A percentile compares a stretch with the other conserved stretches of the same genome.
These are phyloP conservation scores for Chrysolophus pictus DNA, from an alignment of 2,797 vertebrate genomes.

Conservation along the genomic window DNA sequence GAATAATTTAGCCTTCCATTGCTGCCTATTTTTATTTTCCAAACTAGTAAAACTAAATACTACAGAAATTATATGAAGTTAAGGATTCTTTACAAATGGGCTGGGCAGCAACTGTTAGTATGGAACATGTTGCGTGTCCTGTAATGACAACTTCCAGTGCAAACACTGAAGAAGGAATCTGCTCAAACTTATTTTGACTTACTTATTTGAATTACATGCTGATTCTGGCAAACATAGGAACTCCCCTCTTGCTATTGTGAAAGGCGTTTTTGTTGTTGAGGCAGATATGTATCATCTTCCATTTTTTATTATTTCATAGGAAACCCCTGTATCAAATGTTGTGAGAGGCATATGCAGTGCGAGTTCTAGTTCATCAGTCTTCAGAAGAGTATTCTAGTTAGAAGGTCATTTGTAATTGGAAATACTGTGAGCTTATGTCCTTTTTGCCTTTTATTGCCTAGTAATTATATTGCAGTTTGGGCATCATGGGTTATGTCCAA, in stretches of 20 bases:
- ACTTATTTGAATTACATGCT: not conserved
- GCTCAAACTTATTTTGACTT: not conserved
- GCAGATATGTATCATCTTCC: not conserved
- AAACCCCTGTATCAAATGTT: not conserved
- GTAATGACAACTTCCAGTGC: not conserved
- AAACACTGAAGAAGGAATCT: not conserved
- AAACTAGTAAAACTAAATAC: not conserved
- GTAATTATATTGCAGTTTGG: not conserved
- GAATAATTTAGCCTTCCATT: not conserved
- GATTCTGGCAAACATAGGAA: not conserved
- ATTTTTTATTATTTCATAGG: not conserved
- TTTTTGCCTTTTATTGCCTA: not conserved
- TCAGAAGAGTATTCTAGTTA: not conserved
- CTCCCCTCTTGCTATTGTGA: not conserved
- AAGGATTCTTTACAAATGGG: not conserved
- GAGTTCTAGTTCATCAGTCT: not conserved
- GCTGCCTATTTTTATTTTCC: not conserved
- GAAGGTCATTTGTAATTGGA: not conserved
- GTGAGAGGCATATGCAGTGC: fast-evolving
- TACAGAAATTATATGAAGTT: not conserved
- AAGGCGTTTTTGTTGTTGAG: not conserved
- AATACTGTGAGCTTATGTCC: not conserved
- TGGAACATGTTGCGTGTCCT: fast-evolving
- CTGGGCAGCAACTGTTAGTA: not conserved
- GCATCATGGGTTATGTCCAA: not conserved